A percentile compares a stretch with the other conserved stretches of the same genome.
These are phyloP conservation scores for Sciurus niger DNA, from an alignment of 2,113 vertebrate genomes.

Conservation along the genomic window DNA sequence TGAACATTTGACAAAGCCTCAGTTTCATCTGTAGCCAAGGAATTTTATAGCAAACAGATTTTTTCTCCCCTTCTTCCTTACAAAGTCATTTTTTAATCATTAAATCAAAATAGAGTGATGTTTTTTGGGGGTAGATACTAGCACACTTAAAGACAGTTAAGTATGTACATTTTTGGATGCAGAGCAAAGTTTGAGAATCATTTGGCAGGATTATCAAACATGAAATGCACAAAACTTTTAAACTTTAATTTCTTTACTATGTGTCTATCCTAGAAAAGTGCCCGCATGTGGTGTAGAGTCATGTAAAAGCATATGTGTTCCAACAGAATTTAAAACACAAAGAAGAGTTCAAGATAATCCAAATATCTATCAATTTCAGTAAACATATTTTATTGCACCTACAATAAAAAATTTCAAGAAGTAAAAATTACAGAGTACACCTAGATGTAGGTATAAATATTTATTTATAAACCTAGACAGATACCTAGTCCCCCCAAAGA, in stretches of 20 bases:
- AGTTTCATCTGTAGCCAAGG: too few relatives aligned
- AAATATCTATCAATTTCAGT: neutral
- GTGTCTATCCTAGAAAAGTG: neutral
- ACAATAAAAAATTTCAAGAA: neutral
- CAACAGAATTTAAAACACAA: neutral
- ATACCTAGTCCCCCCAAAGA: too few relatives aligned
- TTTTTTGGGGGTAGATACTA: neutral
- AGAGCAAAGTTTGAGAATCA: neutral
- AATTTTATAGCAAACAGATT: too few relatives aligned
- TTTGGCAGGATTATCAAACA: neutral
- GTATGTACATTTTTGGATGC: neutral
- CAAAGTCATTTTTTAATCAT: neutral
- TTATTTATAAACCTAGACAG: too few relatives aligned
- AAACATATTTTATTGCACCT: neutral
- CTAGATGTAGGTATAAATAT: too few relatives aligned
- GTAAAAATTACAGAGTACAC: neutral
- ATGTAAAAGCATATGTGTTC: neutral
- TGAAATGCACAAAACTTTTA: neutral
- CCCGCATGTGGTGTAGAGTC: neutral
- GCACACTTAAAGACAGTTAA: neutral
- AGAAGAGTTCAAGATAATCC: neutral
- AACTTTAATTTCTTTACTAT: neutral
- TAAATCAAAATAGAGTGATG: neutral
- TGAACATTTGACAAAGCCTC: too few relatives aligned
- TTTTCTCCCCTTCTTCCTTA: too few relatives aligned